Base-by-base conservation (phyloP, 2,797 vertebrate genomes). In the Melanogrammus aeglefinus region DNA sequence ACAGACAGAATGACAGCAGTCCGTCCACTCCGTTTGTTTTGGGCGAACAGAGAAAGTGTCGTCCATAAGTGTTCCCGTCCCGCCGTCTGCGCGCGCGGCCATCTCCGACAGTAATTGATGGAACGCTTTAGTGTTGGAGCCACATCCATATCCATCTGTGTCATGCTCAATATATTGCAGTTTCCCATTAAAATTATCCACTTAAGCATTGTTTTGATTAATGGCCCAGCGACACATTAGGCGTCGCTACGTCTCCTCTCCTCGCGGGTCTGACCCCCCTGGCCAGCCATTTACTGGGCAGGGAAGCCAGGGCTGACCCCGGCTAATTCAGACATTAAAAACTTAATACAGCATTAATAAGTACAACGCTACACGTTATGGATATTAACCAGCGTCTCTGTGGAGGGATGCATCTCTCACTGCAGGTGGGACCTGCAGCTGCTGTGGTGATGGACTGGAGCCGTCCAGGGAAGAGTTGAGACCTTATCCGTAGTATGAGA, bases 81-180 rank as follows among this genome's bases (percentile, higher is more conserved):
- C 29, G 18, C 72, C 16, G 35, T 73, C 18, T 73, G 31, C 24
- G 73, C 29, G 39, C 51, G 39, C 51, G 93, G 90, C 79, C 80
- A 63, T 66, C 71, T 71, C 84, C 12, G 85, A 86, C 82, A 81
- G 81, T 92, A 93, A 93, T 93, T 94, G 90, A 94, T 91, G 83
- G 82, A 84, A 86, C 82, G 87, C 86, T 88, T 91, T 87, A 87
- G 85, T 92, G 89, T 87, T 82, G 90, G 86, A 73, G 83, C 86
- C 91, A 86, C 84, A 78, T 89, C 88, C 89, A 89, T 88, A 92
- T 94, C 90, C 80, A 88, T 94, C 93, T 94, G 86, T 90, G 93
- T 93, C 92, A 88, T 84, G 92, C 92, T 91, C 92, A 79, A 91
- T 93, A 91, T 93, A 93, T 92, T 88, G 91, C 90, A 92, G 90